Evolutionary conservation across 1,140 invertebrate genomes (phyloP), one percentile per base, ranked within the genome.

Genomic region (Drosophila guanche): DNA sequence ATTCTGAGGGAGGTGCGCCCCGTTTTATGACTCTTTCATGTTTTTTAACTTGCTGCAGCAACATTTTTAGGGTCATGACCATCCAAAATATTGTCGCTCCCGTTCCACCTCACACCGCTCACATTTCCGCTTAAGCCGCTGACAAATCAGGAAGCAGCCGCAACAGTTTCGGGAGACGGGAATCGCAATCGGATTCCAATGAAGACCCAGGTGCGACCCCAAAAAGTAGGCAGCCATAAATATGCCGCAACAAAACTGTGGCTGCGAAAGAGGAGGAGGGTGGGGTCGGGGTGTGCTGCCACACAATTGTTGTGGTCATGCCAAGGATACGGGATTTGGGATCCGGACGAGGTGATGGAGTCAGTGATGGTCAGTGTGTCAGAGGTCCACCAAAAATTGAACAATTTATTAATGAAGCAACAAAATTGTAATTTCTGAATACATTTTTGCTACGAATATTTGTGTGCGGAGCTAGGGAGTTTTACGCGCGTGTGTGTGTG

Each of bases 31-130:
- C 61, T 79, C 43, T 63, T 71, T 71, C 74, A 74, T n/a, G n/a
- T 70, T 78, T 79, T 70, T 48, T 68, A 59, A 59, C 42, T 66
- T 59, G 52, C 57, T 70, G 61, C 54, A 51, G 33, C 6, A 14
- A 8, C 8, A 45, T 63, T 72, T 65, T 79, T 67, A 58, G 67
- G 80, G 80, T 80, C 80, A 76, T 76, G 80, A 85, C 80, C 85
- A 85, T 85, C 72, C 79, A 80, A 85, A 85, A 76, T 80, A 80
- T 86, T 80, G 81, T 76, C 72, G 55, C 65, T 65, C 50, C 37
- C n/a, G n/a, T n/a, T n/a, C n/a, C n/a, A n/a, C 48, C 14, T 53
- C 48, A 16, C 22, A 27, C 37, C 23, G 14, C 23, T 29, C 29
- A 8, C 37, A 16, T 22, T 65, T 8, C 48, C 25, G 37, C 41